Base-by-base conservation (phyloP, 2,797 vertebrate species). In the Catostomus latipinnis region DNA sequence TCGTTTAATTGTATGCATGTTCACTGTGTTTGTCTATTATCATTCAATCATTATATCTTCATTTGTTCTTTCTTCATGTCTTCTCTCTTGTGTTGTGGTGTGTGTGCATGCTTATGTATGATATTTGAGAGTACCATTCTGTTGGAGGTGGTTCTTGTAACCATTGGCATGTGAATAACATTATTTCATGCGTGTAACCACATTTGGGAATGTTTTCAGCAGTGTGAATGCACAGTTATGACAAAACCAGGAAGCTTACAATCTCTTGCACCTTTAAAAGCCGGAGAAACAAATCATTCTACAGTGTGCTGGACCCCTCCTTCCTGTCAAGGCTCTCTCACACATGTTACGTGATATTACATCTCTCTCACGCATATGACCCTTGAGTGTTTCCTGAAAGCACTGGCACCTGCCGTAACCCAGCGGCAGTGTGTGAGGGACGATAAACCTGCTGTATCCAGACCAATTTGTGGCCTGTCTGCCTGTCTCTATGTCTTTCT, bases 161-260 rank as follows among this genome's bases (percentile, higher is more conserved):
- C 54, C 65, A 45, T 6, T 1, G 75, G 22, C 67, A 62, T 1
- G 4, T 46, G 67, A 67, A 58, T 60, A 11, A 52, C 18, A 22
- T 5, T 45, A 53, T 71, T 70, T 52, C 14, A 54, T 8, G 0
- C 56, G 6, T 16, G 22, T 8, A 70, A 54, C 34, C 48, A 43
- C 66, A 54, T 61, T 78, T 78, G 7, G 49, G 46, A 69, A 50
- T 50, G 45, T 16, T 61, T 50, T 57, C 8, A 57, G 74, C 80
- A 62, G 10, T 77, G 58, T 71, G 81, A 67, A 57, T 78, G 49
- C 79, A 50, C 65, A 8, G 58, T 3, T 22, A 72, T 53, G 78
- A 88, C 81, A 83, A 86, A 87, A 85, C 80, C 81, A 86, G 79
- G 82, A 87, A 85, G 67, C 69, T 70, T 74, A 61, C 2, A n/a